phyloP scores from a whole-genome alignment of 2,113 vertebrate species.

The Nettapus auritus region DNA sequence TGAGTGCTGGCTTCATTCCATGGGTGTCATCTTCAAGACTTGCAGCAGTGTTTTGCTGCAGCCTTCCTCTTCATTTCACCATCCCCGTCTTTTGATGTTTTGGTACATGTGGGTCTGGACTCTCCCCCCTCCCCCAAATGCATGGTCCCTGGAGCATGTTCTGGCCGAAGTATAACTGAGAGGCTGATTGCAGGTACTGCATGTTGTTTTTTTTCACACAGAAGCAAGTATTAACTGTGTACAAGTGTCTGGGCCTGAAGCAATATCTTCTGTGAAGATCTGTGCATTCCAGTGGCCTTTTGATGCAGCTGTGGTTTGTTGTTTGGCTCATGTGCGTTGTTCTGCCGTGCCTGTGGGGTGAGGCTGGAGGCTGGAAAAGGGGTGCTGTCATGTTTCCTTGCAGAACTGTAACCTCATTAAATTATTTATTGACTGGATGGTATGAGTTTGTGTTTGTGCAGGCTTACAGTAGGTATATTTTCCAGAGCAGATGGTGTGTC shows the following conservation, averaged over 20 bases:
- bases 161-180: neutral
- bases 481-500: neutral
- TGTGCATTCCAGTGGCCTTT: slow-evolving; percentile 41
- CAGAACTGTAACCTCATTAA: slow-evolving; percentile 76
- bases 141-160: slow-evolving; percentile 14
- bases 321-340: neutral
- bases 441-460: slow-evolving; percentile 34
- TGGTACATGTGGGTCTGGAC: neutral
- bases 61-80: neutral
- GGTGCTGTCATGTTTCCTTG: slow-evolving; percentile 31
- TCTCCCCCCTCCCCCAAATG: neutral
- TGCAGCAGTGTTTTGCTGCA: slow-evolving; percentile 16
- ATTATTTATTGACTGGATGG: slow-evolving; percentile 78
- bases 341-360: neutral
- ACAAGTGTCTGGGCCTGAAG: slow-evolving; percentile 37
- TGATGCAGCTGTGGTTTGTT: slow-evolving; percentile 21
- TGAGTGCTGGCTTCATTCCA: slow-evolving; percentile 64
- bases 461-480: neutral
- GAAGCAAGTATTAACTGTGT: slow-evolving; percentile 7
- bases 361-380: slow-evolving; percentile 28
- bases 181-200: neutral
- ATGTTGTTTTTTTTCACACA: neutral
- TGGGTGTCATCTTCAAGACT: neutral
- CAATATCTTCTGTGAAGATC: slow-evolving; percentile 82
- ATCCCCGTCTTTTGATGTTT: slow-evolving; percentile 38